Evolutionary conservation across 2,888 invertebrate species (phyloP).

Genomic region (Tineola bisselliella): DNA sequence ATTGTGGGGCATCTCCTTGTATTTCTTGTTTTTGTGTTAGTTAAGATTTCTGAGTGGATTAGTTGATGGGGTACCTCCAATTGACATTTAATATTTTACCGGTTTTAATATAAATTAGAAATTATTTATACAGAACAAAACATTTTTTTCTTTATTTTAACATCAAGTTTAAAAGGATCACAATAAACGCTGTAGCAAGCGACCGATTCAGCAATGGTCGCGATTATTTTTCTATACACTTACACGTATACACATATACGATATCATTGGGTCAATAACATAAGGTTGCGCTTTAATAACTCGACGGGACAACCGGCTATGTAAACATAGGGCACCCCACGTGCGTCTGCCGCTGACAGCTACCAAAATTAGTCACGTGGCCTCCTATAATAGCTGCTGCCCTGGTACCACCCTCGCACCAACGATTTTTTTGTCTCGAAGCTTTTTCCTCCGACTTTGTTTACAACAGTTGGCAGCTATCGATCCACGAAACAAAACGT

Average conservation of each 20-base stretch:
- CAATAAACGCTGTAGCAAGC: too few relatives aligned
- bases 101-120: neutral
- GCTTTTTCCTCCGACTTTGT: slow-evolving; percentile 39
- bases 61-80: slow-evolving; percentile 30
- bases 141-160: too few relatives aligned
- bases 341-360: slow-evolving; percentile 61
- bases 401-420: slow-evolving; percentile 22
- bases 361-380: slow-evolving; percentile 66
- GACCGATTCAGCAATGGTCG: too few relatives aligned
- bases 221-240: too few relatives aligned
- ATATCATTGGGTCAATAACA: neutral
- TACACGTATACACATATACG: too few relatives aligned
- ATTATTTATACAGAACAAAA: neutral
- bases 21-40: slow-evolving; percentile 55
- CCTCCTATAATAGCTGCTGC: slow-evolving; percentile 48
- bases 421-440: slow-evolving; percentile 47
- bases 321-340: slow-evolving; percentile 18
- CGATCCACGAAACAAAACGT: slow-evolving; percentile 34
- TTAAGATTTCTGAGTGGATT: slow-evolving; percentile 62
- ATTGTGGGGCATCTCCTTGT: slow-evolving; percentile 57
- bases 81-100: slow-evolving; percentile 13
- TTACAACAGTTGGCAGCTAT: slow-evolving; percentile 64
- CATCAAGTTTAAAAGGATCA: too few relatives aligned
- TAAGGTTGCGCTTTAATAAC: neutral
- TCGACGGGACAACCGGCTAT: neutral